Evolutionary conservation across 2,888 invertebrate genomes (phyloP).

Genomic region (Trissolcus japonicus): DNA sequence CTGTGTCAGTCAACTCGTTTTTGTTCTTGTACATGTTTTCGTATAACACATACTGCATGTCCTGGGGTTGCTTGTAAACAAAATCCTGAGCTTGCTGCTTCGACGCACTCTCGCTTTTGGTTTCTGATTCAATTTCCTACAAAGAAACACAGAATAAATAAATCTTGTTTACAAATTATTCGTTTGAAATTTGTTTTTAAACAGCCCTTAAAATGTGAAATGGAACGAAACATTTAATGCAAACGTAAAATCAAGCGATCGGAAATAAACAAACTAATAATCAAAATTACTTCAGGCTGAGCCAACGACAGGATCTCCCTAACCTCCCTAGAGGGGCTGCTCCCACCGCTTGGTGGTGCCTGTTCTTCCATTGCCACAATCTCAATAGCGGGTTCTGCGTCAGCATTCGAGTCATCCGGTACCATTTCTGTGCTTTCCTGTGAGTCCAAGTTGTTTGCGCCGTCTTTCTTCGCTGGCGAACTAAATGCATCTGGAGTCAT

Average conservation of each 20-base stretch:
- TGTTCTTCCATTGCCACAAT: conserved; percentile 70
- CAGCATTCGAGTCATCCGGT: conserved; percentile 67
- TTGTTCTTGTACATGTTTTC: conserved; percentile 64
- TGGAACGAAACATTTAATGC: neutral
- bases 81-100: conserved; percentile 61
- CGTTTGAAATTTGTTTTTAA: too few relatives aligned
- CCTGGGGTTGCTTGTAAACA: conserved; percentile 70
- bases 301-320: conserved; percentile 89
- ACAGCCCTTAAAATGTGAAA: neutral
- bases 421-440: conserved; percentile 70
- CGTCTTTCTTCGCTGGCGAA: conserved; percentile 78
- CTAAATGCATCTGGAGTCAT: conserved; percentile 94
- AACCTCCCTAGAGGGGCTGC: conserved; percentile 93
- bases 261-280: conserved; percentile 54
- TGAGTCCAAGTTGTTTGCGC: conserved; percentile 71
- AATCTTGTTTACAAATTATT: too few relatives aligned
- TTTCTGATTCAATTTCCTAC: conserved; percentile 27
- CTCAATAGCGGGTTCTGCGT: conserved; percentile 67
- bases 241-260: conserved; percentile 1
- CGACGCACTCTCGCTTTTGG: conserved; percentile 9
- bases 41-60: conserved; percentile 71
- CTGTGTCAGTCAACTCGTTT: conserved; percentile 58
- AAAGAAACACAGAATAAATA: neutral
- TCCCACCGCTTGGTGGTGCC: conserved; percentile 84
- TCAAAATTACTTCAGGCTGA: conserved; percentile 71